Conservation (phyloP, 2,113 vertebrate genomes). For the Melierax canorus region DNA sequence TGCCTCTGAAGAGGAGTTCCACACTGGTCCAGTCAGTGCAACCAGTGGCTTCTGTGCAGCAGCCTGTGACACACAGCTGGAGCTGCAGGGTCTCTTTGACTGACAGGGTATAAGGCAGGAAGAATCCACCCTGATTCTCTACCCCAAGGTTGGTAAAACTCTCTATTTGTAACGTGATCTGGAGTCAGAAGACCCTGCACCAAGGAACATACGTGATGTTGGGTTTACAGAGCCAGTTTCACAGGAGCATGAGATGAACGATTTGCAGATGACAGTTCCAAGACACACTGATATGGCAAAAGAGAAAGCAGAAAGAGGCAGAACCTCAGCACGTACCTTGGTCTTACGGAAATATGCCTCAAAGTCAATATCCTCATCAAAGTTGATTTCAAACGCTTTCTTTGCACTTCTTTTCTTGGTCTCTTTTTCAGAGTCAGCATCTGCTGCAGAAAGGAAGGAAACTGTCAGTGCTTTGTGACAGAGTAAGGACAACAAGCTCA, state of each 20-base stretch:
- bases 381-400: slow-evolving; percentile 83
- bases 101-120: background rate
- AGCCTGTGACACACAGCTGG: background rate
- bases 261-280: background rate
- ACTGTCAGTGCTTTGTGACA: background rate
- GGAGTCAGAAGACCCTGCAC: background rate
- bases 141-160: background rate
- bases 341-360: slow-evolving; percentile 78
- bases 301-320: background rate
- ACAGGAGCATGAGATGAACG: background rate
- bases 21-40: background rate
- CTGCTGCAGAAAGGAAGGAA: slow-evolving; percentile 9
- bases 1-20: background rate
- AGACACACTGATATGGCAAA: accelerated
- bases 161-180: background rate
- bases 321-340: slow-evolving; percentile 71
- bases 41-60: background rate
- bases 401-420: slow-evolving; percentile 73
- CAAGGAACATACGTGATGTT: background rate
- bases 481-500: background rate
- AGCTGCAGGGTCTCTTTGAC: background rate
- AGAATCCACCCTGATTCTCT: background rate
- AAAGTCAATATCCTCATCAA: slow-evolving; percentile 84
- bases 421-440: background rate
- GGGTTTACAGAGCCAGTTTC: background rate